These are phyloP conservation scores for Papilio dardanus DNA, from an alignment of 1,140 invertebrate genomes.

Conservation along the genomic window DNA sequence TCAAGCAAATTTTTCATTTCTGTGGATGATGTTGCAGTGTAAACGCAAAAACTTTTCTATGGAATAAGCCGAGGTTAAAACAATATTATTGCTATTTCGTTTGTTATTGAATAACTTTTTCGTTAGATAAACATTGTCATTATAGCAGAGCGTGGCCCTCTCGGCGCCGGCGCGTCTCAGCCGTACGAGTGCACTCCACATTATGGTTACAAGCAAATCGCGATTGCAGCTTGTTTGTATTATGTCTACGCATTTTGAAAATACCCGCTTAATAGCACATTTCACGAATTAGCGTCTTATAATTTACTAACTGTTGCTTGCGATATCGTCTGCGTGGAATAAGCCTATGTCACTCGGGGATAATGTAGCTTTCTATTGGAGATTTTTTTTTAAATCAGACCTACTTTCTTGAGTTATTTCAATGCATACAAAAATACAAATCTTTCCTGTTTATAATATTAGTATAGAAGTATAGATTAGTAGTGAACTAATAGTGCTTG, in stretches of 20 bases:
- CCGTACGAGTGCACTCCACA: conserved; percentile 49
- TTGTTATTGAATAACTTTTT: conserved; percentile 16
- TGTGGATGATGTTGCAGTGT: not conserved
- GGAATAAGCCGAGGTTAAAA: not conserved
- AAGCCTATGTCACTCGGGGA: no score
- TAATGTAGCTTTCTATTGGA: no score
- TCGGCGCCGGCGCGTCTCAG: conserved; percentile 63
- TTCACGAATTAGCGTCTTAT: no score
- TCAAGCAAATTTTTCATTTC: not conserved
- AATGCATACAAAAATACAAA: no score
- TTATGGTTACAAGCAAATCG: not conserved
- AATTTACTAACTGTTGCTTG: no score
- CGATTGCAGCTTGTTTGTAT: not conserved
- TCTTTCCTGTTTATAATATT: no score
- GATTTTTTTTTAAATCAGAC: no score
- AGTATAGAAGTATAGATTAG: no score
- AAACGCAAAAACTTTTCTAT: not conserved
- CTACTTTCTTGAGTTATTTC: no score
- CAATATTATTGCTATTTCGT: conserved; percentile 22
- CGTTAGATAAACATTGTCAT: conserved; percentile 29
- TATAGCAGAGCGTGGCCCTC: conserved; percentile 22
- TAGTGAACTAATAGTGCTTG: no score
- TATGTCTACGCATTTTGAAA: not conserved
- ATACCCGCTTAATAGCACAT: no score
- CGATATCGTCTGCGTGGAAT: no score